These are phyloP conservation scores for Pygmarrhopalites habei DNA, from an alignment of 1,140 invertebrate genomes.

Conservation along the genomic window DNA sequence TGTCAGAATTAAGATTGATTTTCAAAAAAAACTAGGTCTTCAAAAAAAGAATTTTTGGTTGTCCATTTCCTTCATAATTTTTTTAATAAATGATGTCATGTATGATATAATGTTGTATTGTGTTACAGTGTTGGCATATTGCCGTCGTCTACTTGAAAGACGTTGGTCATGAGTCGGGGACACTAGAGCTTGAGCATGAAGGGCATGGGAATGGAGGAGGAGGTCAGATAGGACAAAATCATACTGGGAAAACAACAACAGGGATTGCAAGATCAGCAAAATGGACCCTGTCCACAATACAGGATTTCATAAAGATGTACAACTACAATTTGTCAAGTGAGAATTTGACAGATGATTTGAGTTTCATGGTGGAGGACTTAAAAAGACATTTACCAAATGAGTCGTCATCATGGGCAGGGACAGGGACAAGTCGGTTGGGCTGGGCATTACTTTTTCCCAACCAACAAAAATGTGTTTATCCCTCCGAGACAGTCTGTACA, in stretches of 20 bases:
- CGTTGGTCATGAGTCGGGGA: background rate
- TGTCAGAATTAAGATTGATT: no score
- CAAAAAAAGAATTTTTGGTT: no score
- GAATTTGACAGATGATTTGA: background rate
- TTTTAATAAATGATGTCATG: no score
- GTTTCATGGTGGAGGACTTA: slow-evolving; percentile 17
- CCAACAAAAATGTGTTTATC: slow-evolving; percentile 43
- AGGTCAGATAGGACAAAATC: no score
- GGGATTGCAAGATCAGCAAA: no score
- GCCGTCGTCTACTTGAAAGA: slow-evolving; percentile 39
- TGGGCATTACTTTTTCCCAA: slow-evolving; percentile 41
- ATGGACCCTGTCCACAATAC: background rate
- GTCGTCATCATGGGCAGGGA: background rate
- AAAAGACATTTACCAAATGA: slow-evolving; percentile 12
- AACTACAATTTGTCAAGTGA: background rate
- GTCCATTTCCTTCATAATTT: no score
- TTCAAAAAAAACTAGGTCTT: no score
- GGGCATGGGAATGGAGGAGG: no score
- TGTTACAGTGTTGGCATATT: slow-evolving; percentile 43
- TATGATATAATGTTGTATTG: no score
- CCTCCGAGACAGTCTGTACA: slow-evolving; percentile 40
- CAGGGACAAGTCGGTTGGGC: slow-evolving; percentile 7
- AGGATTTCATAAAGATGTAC: background rate
- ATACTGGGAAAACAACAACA: no score
- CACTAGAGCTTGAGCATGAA: no score